Evolutionary conservation across 30 jellyfish, hydroid and myxozoan genomes (phyloP), one percentile per base, ranked within the genome.

Genomic region (Phacellophora camtschatica): DNA sequence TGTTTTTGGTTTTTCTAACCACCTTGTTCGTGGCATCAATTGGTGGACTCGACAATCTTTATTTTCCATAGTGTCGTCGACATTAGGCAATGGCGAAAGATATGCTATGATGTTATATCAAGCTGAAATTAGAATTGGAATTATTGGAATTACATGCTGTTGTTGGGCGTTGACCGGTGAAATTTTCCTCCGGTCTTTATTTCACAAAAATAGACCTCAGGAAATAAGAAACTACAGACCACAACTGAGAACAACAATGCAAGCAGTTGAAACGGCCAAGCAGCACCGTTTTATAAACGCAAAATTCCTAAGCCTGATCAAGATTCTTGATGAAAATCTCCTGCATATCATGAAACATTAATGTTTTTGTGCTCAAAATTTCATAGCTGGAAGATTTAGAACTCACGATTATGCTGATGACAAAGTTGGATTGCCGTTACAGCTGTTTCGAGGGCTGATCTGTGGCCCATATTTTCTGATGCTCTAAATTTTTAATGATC

Each of bases 401-500:
- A 71, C 31, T 29, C 22, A 18, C 87, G 43, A 76, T 13, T 25
- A 18, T 72, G 80, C 66, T 5, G 45, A 11, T 28, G 76, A 32
- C 11, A 42, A 49, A 23, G 23, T 13, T 51, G 45, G 72, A 62
- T 27, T 66, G 64, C 74, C 81, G 61, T 10, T 67, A 61, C 89
- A 77, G 89, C 61, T 77, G 89, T 73, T 39, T 42, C 45, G 62
- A 36, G 30, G 29, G 72, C 79, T 72, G 15, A 42, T 32, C 24
- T 23, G 61, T 25, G 30, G 83, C 53, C 31, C 42, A 27, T 39
- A 49, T 69, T 41, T 45, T 25, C 35, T 22, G n/a, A 32, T 36
- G 89, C 18, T 62, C 56, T 77, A 77, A 77, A 77, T 77, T 55
- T 65, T 65, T 80, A 54, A 80, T 80, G 91, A 65, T 51, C 91